These are phyloP conservation scores for Odontophorus gujanensis DNA, from an alignment of 2,113 vertebrate genomes.

Conservation along the genomic window DNA sequence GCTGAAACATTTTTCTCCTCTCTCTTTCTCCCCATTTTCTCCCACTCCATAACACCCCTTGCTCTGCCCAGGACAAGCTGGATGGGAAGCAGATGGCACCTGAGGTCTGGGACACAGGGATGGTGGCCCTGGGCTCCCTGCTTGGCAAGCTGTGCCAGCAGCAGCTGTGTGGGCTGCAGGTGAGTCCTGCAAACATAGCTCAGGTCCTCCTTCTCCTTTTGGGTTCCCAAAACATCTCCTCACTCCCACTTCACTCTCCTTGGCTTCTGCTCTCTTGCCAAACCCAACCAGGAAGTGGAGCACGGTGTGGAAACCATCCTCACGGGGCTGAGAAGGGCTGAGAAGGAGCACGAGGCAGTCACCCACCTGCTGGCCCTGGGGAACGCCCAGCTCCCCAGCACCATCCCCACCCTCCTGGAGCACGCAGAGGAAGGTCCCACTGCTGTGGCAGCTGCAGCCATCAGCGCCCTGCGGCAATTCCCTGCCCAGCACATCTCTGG, in stretches of 20 bases:
- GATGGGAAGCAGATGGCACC: slow-evolving; percentile 14
- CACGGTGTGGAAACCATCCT: slow-evolving; percentile 35
- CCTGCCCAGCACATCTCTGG: neutral
- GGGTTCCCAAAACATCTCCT: neutral
- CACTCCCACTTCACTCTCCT: neutral
- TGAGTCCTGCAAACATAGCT: slow-evolving; percentile 10
- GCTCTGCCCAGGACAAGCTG: slow-evolving; percentile 55
- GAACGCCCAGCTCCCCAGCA: slow-evolving; percentile 33
- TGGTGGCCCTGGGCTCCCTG: slow-evolving; percentile 53
- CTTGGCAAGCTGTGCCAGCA: slow-evolving; percentile 72
- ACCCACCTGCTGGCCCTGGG: slow-evolving; percentile 67
- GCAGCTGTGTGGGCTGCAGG: slow-evolving; percentile 64
- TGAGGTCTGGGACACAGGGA: slow-evolving; percentile 41
- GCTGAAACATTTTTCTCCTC: neutral
- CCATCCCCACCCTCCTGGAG: slow-evolving; percentile 63
- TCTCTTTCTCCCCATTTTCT: fast-evolving
- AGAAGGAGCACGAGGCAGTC: neutral
- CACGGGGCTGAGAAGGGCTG: neutral
- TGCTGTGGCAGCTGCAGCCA: fast-evolving
- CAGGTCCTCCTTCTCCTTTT: fast-evolving
- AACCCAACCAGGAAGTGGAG: slow-evolving; percentile 52
- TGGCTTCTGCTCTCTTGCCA: neutral
- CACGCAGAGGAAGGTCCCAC: slow-evolving; percentile 25
- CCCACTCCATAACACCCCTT: neutral
- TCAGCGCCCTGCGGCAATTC: slow-evolving; percentile 58